Conservation (phyloP, 2,888 invertebrate species). For the Scotopteryx bipunctaria region DNA sequence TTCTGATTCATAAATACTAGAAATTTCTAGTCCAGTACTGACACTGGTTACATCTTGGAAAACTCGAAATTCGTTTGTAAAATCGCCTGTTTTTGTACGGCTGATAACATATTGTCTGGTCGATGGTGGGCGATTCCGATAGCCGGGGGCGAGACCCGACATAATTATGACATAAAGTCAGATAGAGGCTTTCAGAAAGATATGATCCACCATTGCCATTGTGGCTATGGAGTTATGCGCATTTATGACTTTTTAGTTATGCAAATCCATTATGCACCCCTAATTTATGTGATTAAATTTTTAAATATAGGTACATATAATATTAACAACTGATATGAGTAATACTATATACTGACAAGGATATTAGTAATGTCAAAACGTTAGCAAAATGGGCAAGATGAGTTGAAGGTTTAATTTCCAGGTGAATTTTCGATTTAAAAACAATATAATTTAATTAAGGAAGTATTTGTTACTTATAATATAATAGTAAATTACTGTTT, state of each 20-base stretch:
- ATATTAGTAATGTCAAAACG: too few species aligned
- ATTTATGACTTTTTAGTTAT: slow-evolving; percentile 21
- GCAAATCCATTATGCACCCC: background rate
- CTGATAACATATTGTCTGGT: slow-evolving; percentile 53
- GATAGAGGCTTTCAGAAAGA: slow-evolving; percentile 52
- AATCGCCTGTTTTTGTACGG: slow-evolving; percentile 53
- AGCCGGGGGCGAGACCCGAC: slow-evolving; percentile 39
- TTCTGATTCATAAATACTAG: too few species aligned
- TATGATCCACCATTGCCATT: slow-evolving; percentile 35
- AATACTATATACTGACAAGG: too few species aligned
- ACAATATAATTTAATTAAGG: too few species aligned
- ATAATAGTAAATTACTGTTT: too few species aligned
- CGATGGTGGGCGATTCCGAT: slow-evolving; percentile 29
- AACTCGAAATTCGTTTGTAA: slow-evolving; percentile 54
- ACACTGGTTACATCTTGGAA: background rate
- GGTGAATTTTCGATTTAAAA: too few species aligned
- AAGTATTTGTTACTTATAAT: too few species aligned
- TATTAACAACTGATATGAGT: too few species aligned
- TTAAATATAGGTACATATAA: too few species aligned
- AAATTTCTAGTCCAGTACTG: background rate
- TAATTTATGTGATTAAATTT: background rate
- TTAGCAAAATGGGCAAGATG: too few species aligned
- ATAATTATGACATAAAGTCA: slow-evolving; percentile 58
- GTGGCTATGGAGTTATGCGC: slow-evolving; percentile 20
- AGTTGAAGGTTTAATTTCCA: too few species aligned